Conservation (phyloP, 1,140 invertebrate genomes). For the Papilio machaon region DNA sequence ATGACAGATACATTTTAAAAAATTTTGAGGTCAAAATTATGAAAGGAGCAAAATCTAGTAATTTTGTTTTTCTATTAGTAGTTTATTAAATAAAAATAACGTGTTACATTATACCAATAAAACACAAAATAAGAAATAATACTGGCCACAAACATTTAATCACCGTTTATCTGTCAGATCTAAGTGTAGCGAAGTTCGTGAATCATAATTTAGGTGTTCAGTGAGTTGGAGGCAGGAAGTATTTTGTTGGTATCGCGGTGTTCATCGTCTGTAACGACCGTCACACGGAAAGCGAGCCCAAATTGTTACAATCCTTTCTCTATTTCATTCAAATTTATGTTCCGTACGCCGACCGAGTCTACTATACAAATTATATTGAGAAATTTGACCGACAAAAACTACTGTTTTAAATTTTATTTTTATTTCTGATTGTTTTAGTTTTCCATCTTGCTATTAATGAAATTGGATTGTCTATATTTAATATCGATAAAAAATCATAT, state of each 20-base stretch:
- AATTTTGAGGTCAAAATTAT: background rate
- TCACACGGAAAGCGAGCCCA: slow-evolving; percentile 32
- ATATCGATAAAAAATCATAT: no score
- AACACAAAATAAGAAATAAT: slow-evolving; percentile 16
- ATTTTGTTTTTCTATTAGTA: background rate
- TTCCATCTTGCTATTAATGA: no score
- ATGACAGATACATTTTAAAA: no score
- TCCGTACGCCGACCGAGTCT: background rate
- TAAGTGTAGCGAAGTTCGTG: slow-evolving; percentile 55
- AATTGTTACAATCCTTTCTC: slow-evolving; percentile 39
- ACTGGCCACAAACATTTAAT: slow-evolving; percentile 41
- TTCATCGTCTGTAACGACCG: slow-evolving; percentile 60
- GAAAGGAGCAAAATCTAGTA: background rate
- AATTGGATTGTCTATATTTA: no score
- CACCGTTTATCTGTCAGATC: slow-evolving; percentile 50
- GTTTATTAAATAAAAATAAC: no score
- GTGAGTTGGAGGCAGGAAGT: slow-evolving; percentile 61
- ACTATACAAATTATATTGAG: slow-evolving; percentile 11
- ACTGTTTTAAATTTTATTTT: background rate
- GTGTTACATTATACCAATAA: background rate
- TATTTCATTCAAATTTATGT: slow-evolving; percentile 29
- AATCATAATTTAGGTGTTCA: slow-evolving; percentile 70
- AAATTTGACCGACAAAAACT: background rate
- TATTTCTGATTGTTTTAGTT: background rate
- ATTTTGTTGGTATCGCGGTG: slow-evolving; percentile 67